Conservation (phyloP, 2,797 vertebrate species). For the Eupleurogrammus muticus region DNA sequence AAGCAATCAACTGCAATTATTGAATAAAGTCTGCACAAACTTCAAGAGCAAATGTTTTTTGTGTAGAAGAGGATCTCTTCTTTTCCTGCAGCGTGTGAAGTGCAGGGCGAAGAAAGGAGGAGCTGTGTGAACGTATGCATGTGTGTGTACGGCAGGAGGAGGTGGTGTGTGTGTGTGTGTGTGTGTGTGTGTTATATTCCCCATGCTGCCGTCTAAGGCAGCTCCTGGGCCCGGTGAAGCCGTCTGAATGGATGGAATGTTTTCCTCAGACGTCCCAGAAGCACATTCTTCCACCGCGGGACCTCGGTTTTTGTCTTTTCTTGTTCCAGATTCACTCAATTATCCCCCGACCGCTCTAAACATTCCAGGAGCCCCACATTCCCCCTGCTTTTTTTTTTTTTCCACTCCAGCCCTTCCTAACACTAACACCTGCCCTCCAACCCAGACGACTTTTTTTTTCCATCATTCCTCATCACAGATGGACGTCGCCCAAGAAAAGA, state of each 20-base stretch:
- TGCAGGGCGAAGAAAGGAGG: slow-evolving; percentile 15
- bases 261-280: slow-evolving; percentile 83
- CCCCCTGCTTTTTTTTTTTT: no score
- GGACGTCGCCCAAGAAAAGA: slow-evolving; percentile 65
- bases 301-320: slow-evolving; percentile 87
- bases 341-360: slow-evolving; percentile 80
- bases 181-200: slow-evolving; percentile 53
- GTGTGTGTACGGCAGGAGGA: slow-evolving; percentile 21
- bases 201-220: slow-evolving; percentile 76
- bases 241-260: slow-evolving; percentile 82
- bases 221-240: slow-evolving; percentile 72
- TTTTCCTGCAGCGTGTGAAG: slow-evolving; percentile 33
- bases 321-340: slow-evolving; percentile 86
- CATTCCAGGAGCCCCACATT: slow-evolving; percentile 85
- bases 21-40: slow-evolving; percentile 24
- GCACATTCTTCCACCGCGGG: slow-evolving; percentile 84
- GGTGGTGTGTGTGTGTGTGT: slow-evolving; percentile 5
- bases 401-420: slow-evolving; percentile 69
- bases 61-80: slow-evolving; percentile 34
- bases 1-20: no score
- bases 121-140: slow-evolving; percentile 7
- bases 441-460: slow-evolving; percentile 43
- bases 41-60: slow-evolving; percentile 31
- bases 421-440: slow-evolving; percentile 61
- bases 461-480: slow-evolving; percentile 68